Evolutionary conservation across 2,113 vertebrate genomes (phyloP).

Genomic region (Pionites leucogaster): DNA sequence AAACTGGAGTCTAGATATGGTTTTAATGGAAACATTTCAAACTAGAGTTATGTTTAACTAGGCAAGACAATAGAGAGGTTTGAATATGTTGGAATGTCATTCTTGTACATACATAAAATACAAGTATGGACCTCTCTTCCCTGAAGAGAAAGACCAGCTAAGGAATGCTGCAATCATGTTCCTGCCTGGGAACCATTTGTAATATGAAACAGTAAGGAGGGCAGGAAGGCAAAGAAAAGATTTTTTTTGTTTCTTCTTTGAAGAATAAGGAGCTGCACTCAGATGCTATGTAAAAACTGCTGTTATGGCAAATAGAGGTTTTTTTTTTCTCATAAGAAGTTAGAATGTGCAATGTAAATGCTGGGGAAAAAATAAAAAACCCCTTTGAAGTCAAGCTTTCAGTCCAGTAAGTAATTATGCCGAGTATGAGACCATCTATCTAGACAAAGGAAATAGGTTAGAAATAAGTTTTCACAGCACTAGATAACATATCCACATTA

Average conservation of each 20-base stretch:
- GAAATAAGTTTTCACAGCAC: neutral
- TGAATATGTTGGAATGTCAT: neutral
- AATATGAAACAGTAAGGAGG: neutral
- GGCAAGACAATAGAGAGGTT: neutral
- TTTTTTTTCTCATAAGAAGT: neutral
- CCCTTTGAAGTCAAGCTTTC: neutral
- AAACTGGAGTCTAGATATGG: neutral
- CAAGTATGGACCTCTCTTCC: neutral
- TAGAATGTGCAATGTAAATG: neutral
- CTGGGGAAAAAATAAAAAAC: neutral
- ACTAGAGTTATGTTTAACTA: neutral
- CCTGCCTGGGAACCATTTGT: constrained; percentile 14
- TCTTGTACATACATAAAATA: neutral
- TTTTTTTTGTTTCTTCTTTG: constrained; percentile 12
- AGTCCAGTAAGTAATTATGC: neutral
- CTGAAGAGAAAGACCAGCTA: neutral
- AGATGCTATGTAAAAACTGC: neutral
- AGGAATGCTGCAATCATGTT: neutral
- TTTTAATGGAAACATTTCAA: constrained; percentile 3
- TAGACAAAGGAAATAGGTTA: neutral
- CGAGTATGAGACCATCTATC: neutral
- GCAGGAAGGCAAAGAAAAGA: neutral
- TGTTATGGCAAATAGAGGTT: neutral
- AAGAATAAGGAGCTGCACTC: constrained; percentile 33
- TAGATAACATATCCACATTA: neutral